phyloP scores from a whole-genome alignment of 2,113 vertebrate genomes.

The Thermophis baileyi region DNA sequence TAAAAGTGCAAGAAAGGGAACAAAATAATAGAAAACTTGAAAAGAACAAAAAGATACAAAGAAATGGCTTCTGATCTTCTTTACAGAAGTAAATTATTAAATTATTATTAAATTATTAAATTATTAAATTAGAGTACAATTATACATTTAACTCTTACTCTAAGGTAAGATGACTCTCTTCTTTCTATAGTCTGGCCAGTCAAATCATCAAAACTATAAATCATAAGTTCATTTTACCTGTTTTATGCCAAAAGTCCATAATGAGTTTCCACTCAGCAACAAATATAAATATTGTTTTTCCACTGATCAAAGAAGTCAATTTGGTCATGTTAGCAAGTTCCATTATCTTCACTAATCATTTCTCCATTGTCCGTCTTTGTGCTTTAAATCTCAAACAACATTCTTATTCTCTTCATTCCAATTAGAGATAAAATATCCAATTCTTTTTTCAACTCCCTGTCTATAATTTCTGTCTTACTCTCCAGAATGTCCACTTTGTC shows the following conservation, averaged over 20 bases:
- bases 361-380: neutral
- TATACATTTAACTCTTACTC: neutral
- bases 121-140: no score
- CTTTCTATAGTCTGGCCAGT: neutral
- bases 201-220: neutral
- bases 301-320: neutral
- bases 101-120: no score
- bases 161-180: neutral
- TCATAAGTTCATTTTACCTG: neutral
- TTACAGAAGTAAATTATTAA: no score
- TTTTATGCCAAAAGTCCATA: neutral
- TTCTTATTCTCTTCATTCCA: neutral
- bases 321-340: neutral
- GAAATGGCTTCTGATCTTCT: neutral
- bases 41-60: no score
- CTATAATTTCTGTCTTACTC: neutral
- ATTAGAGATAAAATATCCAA: neutral
- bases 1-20: no score
- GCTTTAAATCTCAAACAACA: neutral
- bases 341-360: neutral
- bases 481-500: neutral
- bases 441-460: neutral
- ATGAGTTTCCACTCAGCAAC: neutral
- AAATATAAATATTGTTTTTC: neutral
- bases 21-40: no score